Evolutionary conservation across 2,113 vertebrate species (phyloP), one percentile per base, ranked within the genome.

Genomic region (Thalassoma bifasciatum): DNA sequence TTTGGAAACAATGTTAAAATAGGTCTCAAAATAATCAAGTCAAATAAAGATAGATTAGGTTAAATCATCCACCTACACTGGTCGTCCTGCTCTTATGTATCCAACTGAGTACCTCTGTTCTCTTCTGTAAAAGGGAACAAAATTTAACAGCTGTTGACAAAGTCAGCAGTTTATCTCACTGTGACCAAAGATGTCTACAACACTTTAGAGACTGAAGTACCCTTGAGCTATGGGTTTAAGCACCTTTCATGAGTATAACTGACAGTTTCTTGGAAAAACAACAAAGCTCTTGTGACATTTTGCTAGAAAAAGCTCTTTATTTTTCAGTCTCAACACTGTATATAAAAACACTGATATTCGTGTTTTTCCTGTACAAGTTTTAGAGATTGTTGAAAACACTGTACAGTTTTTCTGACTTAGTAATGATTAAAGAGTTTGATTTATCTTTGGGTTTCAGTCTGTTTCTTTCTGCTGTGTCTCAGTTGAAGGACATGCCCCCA

Each of bases 261-360:
- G 60, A 44, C 37, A 11, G 5, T 13, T 17, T 37, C 54, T 46
- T 57, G 10, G 13, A 7, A 38, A 44, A 44, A 44, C 12, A 13
- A 44, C 11, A 44, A 44, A 16, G 42, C 13, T 44, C 24, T 17
- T 16, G 17, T 17, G 26, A 30, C 30, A 30, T 54, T 68, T 46
- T 73, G 6, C 2, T n/a, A 21, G 4, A 62, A 9, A 78, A 53
- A 0, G 3, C 47, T 73, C 38, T 30, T 30, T 30, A 30, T 77
- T 30, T 70, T 47, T 67, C 8, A 65, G 66, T 83, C 71, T 24
- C 50, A 24, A 49, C 66, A 76, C 79, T 83, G 65, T 71, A 67
- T 34, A n/a, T 69, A 71, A 40, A 10, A 79, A 47, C 37, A 74
- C 26, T 49, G 58, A 1, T 10, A 19, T 51, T 66, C 42, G 26